Percentiles rank a stretch among this genome's conserved stretches.
These are phyloP conservation scores for Pachypanchax playfairii DNA, from an alignment of 2,113 vertebrate species.

Conservation along the genomic window DNA sequence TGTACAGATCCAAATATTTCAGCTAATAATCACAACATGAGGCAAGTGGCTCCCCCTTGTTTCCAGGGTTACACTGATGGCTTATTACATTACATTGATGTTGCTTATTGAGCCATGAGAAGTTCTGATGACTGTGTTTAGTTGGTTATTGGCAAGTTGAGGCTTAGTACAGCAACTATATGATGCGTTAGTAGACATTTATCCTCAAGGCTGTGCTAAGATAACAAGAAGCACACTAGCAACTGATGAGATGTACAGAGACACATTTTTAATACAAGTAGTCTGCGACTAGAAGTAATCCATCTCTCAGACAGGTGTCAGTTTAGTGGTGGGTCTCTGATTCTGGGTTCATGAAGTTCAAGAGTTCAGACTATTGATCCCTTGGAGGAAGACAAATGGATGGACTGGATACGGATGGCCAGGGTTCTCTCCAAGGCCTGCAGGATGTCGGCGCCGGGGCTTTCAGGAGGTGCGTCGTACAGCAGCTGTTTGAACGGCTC, in stretches of 20 bases:
- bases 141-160: slow-evolving; percentile 51
- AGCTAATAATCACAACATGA: slow-evolving; percentile 38
- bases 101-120: neutral
- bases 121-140: neutral
- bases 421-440: slow-evolving; percentile 95
- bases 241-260: slow-evolving; percentile 41
- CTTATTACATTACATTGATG: slow-evolving; percentile 40
- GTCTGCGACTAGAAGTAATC: neutral
- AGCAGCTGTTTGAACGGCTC: slow-evolving; percentile 97
- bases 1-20: slow-evolving; percentile 31
- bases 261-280: slow-evolving; percentile 20
- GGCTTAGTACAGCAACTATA: slow-evolving; percentile 29
- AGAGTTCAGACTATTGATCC: slow-evolving; percentile 91
- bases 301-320: slow-evolving; percentile 6
- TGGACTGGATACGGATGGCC: slow-evolving; percentile 92
- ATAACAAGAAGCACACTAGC: slow-evolving; percentile 49
- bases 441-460: slow-evolving; percentile 86
- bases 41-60: slow-evolving; percentile 24
- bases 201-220: slow-evolving; percentile 52
- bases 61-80: slow-evolving; percentile 41
- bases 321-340: slow-evolving; percentile 5
- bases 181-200: slow-evolving; percentile 41
- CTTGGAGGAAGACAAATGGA: slow-evolving; percentile 97
- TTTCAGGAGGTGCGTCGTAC: slow-evolving; percentile 89
- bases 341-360: neutral